Base-by-base conservation (phyloP, 2,888 invertebrate species). In the Gastracanthus pulcherrimus region DNA sequence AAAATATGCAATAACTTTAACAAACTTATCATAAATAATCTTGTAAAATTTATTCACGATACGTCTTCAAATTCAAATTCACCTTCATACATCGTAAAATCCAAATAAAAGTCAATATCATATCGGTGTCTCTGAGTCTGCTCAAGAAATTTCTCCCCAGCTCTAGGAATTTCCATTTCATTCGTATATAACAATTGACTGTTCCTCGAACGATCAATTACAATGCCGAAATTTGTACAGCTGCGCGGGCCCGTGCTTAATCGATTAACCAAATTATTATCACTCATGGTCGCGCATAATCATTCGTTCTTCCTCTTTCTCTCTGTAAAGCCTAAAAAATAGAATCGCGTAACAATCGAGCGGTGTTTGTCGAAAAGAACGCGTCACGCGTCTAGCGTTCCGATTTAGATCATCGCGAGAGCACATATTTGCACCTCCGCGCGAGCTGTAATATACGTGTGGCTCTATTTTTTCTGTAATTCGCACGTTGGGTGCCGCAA, bases 251-350 rank as follows among this genome's bases (percentile, higher is more conserved):
- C 41, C 71, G 60, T 51, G 19, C 26, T 36, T 70, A 77, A 77
- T 77, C 36, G 62, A 77, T 70, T 70, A 36, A 9, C n/a, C n/a
- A n/a, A n/a, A 77, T 70, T 51, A 48, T 72, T 26, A 45, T 60
- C n/a, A n/a, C n/a, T n/a, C n/a, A 16, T n/a, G 45, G 45, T 13
- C 19, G 31, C 16, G 58, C 23, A 34, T 11, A 34, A 70, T 70
- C 13, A 1, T 0, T 55, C 58, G n/a, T n/a, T n/a, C n/a, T 55
- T 45, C 6, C 16, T 31, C 4, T 38, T 62, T 74, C 60, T 34
- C 31, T 26, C 29, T 41, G n/a, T 48, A 38, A 11, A 38, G 38
- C 38, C 38, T 11, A 7, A 70, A 51, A 16, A 34, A 2, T 29
- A 41, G 5, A n/a, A 38, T 41, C 34, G 48, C 13, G 16, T n/a